Base-by-base conservation (phyloP, 2,113 vertebrate genomes). In the Platichthys flesus region DNA sequence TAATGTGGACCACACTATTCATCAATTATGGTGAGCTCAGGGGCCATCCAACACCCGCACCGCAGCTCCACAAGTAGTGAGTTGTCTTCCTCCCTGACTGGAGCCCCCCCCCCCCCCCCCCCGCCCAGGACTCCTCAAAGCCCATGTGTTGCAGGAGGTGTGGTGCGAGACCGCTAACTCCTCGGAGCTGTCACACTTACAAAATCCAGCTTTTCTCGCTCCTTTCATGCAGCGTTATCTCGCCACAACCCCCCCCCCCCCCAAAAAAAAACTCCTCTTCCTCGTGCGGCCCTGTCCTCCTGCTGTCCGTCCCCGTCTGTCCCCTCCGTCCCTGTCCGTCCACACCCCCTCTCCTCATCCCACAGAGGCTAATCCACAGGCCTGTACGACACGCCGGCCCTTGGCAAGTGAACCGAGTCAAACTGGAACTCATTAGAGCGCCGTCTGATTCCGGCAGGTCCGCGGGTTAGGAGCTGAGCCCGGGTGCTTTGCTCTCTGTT, bases 1-100 rank as follows among this genome's bases (percentile, higher is more conserved):
- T 93, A 89, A 86, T 84, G 89, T 85, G 89, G 86, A 88, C 91
- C 85, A 83, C 86, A 81, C 90, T 82, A 93, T 93, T 92, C 93
- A 93, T 94, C 92, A 93, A 91, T 91, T 91, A 90, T 78, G 84
- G 85, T 62, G 78, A 79, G 86, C 86, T 76, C 70, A 49, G 89
- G 81, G 81, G 70, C 79, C 76, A 51, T 80, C 86, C 68, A 82
- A 80, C 88, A 78, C 82, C 72, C 72, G 55, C 86, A 71, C 82
- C 82, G 78, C 76, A 52, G 55, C 86, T 68, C 82, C 82, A 79
- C 76, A 52, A 85, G 31, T 62, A 82, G 82, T 82, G 85, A 92
- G 90, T 90, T 85, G 87, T 90, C 90, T 90, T 87, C 79, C 92
- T 88, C 83, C 74, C 58, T 87, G 87, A 89, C 89, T 91, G 86